Evolutionary conservation across 2,113 vertebrate species (phyloP).

Genomic region (Gobio gobio): DNA sequence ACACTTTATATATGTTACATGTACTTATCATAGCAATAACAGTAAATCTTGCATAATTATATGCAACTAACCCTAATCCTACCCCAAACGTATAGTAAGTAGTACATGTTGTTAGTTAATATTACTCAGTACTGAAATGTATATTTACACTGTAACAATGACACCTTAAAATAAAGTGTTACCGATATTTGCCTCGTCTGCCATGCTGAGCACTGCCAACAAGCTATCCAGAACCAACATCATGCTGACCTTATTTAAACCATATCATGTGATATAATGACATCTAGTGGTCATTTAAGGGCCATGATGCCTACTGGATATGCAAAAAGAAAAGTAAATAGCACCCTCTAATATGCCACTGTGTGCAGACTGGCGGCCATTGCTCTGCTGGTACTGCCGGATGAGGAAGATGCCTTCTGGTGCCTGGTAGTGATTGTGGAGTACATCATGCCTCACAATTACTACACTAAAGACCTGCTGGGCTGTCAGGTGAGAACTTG

Average conservation of each 20-base stretch:
- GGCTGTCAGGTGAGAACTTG: slow-evolving; percentile 84
- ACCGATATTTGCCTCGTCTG: not conserved
- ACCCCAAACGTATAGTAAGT: no score
- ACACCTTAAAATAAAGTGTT: no score
- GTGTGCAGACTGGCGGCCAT: slow-evolving; percentile 86
- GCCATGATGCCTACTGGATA: not conserved
- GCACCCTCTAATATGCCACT: not conserved
- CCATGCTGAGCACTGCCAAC: not conserved
- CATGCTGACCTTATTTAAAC: not conserved
- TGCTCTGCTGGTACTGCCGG: slow-evolving; percentile 86
- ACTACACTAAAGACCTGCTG: slow-evolving; percentile 88
- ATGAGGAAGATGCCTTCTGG: slow-evolving; percentile 93
- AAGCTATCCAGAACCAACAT: not conserved
- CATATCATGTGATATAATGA: slow-evolving; percentile 39
- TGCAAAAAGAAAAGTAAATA: not conserved
- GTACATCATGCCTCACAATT: slow-evolving; percentile 88
- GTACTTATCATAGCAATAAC: no score
- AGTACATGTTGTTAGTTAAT: no score
- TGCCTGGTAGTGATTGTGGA: slow-evolving; percentile 91
- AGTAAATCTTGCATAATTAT: no score
- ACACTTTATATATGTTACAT: no score
- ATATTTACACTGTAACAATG: no score
- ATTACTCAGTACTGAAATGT: no score
- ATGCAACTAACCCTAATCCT: no score
- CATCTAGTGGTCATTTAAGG: slow-evolving; percentile 42